A percentile compares a stretch with the other conserved stretches of the same genome.
Evolutionary conservation across 2,797 vertebrate genomes (phyloP).

Genomic region (Aselliscus stoliczkanus): DNA sequence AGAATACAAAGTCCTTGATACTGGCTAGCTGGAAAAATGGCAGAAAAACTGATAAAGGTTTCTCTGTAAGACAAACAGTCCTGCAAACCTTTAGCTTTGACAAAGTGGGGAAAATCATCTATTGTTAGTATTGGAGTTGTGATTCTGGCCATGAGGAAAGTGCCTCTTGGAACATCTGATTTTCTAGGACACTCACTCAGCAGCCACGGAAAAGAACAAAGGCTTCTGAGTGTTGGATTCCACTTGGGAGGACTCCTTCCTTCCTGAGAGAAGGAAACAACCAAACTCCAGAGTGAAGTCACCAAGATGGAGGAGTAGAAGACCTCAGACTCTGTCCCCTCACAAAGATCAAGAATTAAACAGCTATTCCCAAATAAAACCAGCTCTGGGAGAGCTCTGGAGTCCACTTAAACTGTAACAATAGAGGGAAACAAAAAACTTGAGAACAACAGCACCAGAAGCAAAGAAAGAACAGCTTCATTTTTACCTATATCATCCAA

Average conservation of each 20-base stretch:
- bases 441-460: neutral
- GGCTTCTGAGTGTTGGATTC: neutral
- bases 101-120: neutral
- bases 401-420: neutral
- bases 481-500: neutral
- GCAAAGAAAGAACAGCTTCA: neutral
- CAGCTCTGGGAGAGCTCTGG: neutral
- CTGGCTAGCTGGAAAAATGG: neutral
- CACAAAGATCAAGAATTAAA: neutral
- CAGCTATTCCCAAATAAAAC: neutral
- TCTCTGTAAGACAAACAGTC: neutral
- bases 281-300: neutral
- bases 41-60: neutral
- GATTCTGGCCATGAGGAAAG: neutral
- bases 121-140: neutral
- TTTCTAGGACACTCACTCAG: neutral
- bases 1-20: constrained; percentile 13
- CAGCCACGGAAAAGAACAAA: neutral
- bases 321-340: neutral
- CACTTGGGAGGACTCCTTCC: neutral
- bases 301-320: neutral
- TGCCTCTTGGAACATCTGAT: neutral
- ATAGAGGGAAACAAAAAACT: neutral
- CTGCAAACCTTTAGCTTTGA: neutral
- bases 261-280: neutral